Percentiles rank a stretch among this genome's conserved stretches.
These are phyloP conservation scores for Fulmarus glacialis DNA, from an alignment of 2,113 vertebrate genomes.

Conservation along the genomic window DNA sequence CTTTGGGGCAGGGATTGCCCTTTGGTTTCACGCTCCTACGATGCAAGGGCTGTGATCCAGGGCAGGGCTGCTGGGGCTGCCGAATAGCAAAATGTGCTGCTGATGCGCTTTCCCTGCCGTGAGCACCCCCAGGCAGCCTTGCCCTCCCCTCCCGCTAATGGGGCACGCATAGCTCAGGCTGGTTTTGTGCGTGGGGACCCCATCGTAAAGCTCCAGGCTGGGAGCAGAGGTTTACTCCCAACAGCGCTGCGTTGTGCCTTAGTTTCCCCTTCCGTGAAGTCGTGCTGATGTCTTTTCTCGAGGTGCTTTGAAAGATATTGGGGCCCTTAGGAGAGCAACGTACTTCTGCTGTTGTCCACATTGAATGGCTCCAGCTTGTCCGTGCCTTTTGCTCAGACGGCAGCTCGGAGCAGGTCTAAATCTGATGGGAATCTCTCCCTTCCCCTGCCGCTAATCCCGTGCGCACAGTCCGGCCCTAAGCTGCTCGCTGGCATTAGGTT, in stretches of 20 bases:
- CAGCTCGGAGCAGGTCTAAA: not conserved
- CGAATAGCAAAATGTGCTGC: accelerated
- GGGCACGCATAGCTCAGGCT: not conserved
- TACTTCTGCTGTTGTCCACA: accelerated
- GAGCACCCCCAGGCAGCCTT: not conserved
- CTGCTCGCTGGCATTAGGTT: not conserved
- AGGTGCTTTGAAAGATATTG: not conserved
- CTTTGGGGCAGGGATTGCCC: not conserved
- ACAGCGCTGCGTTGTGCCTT: accelerated
- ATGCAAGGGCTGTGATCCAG: not conserved
- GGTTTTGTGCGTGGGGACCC: accelerated
- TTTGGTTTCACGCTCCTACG: accelerated
- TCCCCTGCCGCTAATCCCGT: not conserved
- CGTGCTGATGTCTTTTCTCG: accelerated
- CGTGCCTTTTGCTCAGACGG: not conserved
- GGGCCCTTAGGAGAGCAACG: not conserved
- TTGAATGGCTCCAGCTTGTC: not conserved
- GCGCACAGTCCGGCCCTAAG: not conserved
- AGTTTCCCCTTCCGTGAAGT: not conserved
- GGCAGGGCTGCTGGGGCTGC: not conserved
- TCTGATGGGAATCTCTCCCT: not conserved
- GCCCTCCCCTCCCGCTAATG: not conserved
- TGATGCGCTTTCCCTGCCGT: accelerated
- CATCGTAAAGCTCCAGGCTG: not conserved
- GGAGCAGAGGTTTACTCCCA: not conserved